Percentiles rank a stretch among this genome's conserved stretches.
These are phyloP conservation scores for Pomatostomus ruficeps DNA, from an alignment of 2,113 vertebrate species.

Conservation along the genomic window DNA sequence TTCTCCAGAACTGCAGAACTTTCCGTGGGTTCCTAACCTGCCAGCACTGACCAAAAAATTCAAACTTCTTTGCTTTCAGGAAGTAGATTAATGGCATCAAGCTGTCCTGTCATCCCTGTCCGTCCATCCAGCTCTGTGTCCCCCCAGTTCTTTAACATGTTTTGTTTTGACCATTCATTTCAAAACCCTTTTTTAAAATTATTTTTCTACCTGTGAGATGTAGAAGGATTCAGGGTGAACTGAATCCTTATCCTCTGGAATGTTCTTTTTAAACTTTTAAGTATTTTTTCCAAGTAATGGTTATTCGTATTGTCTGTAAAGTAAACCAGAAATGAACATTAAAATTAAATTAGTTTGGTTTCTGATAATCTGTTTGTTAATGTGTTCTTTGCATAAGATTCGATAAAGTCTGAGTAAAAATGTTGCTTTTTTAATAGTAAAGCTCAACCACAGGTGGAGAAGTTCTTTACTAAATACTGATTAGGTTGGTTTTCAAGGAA, in stretches of 20 bases:
- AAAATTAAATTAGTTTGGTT: not conserved
- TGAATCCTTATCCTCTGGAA: not conserved
- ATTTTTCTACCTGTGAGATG: not conserved
- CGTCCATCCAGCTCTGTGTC: not conserved
- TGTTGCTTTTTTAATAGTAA: not conserved
- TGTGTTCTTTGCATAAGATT: not conserved
- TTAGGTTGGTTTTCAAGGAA: constrained; percentile 47
- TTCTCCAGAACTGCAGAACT: not conserved
- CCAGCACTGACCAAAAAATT: not conserved
- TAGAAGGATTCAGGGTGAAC: not conserved
- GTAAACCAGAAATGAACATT: not conserved
- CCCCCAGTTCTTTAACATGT: not conserved
- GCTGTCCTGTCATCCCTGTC: not conserved
- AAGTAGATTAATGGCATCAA: not conserved
- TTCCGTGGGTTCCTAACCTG: not conserved
- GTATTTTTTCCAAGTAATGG: not conserved
- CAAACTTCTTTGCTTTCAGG: not conserved
- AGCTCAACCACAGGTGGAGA: not conserved
- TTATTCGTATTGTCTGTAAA: not conserved
- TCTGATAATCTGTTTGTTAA: not conserved
- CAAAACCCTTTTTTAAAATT: not conserved
- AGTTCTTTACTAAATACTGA: not conserved
- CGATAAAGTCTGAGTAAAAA: not conserved
- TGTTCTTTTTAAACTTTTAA: not conserved
- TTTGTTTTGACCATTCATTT: not conserved